Percentiles rank a stretch among this genome's conserved stretches.
phyloP scores from a whole-genome alignment of 2,113 vertebrate species.

The Pseudois nayaur region DNA sequence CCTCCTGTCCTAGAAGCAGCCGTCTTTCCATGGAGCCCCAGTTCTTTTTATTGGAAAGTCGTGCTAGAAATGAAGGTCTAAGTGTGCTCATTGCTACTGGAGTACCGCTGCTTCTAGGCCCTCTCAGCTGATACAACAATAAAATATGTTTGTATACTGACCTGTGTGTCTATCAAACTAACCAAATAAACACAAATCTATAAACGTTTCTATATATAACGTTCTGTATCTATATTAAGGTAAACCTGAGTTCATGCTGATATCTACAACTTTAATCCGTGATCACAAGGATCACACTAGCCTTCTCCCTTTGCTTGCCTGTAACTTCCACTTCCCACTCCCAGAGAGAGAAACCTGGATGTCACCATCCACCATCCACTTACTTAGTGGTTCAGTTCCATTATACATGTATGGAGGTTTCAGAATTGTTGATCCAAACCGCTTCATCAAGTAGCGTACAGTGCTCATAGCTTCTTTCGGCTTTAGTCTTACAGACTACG shows the following conservation, averaged over 20 bases:
- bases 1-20: background rate
- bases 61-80: background rate
- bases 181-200: background rate
- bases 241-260: background rate
- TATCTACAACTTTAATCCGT: background rate
- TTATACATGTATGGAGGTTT: fast-evolving
- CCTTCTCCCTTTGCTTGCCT: background rate
- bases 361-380: background rate
- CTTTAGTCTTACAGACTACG: background rate
- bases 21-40: background rate
- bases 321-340: background rate
- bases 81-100: background rate
- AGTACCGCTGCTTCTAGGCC: background rate
- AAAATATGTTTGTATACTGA: background rate
- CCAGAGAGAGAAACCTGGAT: background rate
- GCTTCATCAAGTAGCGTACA: background rate
- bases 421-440: background rate
- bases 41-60: background rate
- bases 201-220: background rate
- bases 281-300: background rate
- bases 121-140: background rate
- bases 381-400: background rate
- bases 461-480: background rate
- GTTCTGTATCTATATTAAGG: background rate
- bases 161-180: background rate